phyloP scores from a whole-genome alignment of 23 tunicate genomes.

The Ciona savignyi region DNA sequence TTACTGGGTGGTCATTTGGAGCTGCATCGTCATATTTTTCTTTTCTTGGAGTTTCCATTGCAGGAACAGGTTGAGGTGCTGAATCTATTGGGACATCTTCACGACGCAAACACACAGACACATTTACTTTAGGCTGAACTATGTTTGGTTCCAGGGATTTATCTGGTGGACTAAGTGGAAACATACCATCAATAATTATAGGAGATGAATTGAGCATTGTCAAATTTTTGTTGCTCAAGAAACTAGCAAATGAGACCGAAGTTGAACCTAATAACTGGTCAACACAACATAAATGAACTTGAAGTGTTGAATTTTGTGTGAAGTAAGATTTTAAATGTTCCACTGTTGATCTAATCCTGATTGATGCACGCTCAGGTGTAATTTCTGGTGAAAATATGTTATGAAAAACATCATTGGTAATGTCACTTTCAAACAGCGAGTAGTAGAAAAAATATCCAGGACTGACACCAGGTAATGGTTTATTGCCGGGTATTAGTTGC shows the following conservation, averaged over 20 bases:
- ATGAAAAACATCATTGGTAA: slow-evolving; percentile 83
- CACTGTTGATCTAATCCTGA: slow-evolving; percentile 55
- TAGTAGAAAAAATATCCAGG: slow-evolving; percentile 87
- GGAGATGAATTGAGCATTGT: slow-evolving; percentile 25
- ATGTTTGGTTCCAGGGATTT: slow-evolving; percentile 23
- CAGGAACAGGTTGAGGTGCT: neutral
- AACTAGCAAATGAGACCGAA: slow-evolving; percentile 25
- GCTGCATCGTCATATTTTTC: slow-evolving; percentile 29
- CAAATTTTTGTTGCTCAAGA: slow-evolving; percentile 31
- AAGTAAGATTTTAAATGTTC: slow-evolving; percentile 43
- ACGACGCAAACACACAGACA: slow-evolving; percentile 36
- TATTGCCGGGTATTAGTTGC: slow-evolving; percentile 62
- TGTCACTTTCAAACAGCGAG: slow-evolving; percentile 87
- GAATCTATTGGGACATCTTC: slow-evolving; percentile 30
- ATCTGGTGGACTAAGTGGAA: slow-evolving; percentile 34
- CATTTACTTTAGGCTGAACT: slow-evolving; percentile 54
- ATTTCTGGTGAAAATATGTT: slow-evolving; percentile 70
- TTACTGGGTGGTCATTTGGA: slow-evolving; percentile 68
- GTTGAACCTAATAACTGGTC: slow-evolving; percentile 85
- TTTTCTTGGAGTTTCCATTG: neutral
- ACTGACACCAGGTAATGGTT: slow-evolving; percentile 31
- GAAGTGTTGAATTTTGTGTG: slow-evolving; percentile 23
- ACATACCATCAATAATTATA: slow-evolving; percentile 48
- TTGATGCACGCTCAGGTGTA: slow-evolving; percentile 92
- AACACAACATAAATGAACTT: slow-evolving; percentile 85